Evolutionary conservation across 2,113 vertebrate genomes (phyloP).

Genomic region (Pantherophis guttatus): DNA sequence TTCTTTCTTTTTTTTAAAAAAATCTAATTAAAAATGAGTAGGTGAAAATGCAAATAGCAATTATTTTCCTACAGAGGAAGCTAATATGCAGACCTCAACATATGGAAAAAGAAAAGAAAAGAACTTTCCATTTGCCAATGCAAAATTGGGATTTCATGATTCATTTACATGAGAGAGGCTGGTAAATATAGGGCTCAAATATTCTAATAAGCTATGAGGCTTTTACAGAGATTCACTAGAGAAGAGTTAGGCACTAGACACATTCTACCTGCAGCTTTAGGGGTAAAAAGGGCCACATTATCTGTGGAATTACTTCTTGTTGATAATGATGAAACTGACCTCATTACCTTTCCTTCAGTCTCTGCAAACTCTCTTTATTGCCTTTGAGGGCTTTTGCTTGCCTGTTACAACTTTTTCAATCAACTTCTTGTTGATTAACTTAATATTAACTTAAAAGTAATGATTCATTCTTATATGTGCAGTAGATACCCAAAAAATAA

Average conservation of each 20-base stretch:
- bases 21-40: neutral
- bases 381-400: slow-evolving; percentile 31
- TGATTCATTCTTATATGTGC: neutral
- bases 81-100: neutral
- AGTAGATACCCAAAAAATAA: slow-evolving; percentile 23
- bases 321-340: slow-evolving; percentile 18
- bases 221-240: neutral
- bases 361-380: neutral
- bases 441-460: slow-evolving; percentile 27
- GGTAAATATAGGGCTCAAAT: slow-evolving; percentile 4
- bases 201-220: neutral
- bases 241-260: slow-evolving; percentile 6
- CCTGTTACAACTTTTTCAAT: slow-evolving; percentile 20
- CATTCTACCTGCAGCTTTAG: slow-evolving; percentile 19
- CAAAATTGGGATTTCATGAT: slow-evolving; percentile 5
- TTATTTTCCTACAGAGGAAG: neutral
- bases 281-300: slow-evolving; percentile 6
- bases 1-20: neutral
- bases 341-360: slow-evolving; percentile 8
- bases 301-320: slow-evolving; percentile 21
- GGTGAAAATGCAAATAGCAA: neutral
- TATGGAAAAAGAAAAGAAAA: slow-evolving; percentile 30
- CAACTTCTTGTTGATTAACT: slow-evolving; percentile 37
- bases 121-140: slow-evolving; percentile 20
- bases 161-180: slow-evolving; percentile 26